Evolutionary conservation across 2,113 vertebrate genomes (phyloP).

Genomic region (Paedocypris sp.): DNA sequence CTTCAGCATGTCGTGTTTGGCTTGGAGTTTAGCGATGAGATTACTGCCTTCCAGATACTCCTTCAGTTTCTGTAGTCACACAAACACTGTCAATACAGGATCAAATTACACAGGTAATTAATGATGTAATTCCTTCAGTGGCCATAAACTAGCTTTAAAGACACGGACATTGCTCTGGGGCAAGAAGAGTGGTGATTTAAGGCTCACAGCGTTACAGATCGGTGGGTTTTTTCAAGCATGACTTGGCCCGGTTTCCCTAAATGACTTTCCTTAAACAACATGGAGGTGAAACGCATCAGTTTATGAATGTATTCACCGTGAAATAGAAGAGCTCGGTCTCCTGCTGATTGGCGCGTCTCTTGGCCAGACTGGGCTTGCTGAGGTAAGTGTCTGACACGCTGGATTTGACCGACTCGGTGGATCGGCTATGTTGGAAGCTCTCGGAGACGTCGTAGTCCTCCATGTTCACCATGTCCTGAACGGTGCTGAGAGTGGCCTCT

Average conservation of each 20-base stretch:
- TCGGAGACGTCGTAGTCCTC: conserved; percentile 95
- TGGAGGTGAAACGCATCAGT: no score
- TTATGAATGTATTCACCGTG: conserved; percentile 67
- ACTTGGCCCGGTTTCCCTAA: no score
- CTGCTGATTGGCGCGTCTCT: conserved; percentile 91
- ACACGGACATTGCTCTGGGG: background rate
- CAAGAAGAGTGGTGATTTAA: background rate
- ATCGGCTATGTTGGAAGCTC: conserved; percentile 96
- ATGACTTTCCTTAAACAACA: no score
- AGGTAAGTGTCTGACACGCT: conserved; percentile 94
- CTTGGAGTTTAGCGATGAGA: conserved; percentile 95
- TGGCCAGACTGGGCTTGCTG: conserved; percentile 97
- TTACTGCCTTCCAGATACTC: conserved; percentile 96
- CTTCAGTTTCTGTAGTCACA: conserved; percentile 76
- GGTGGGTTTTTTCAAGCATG: no score
- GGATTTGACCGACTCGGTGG: conserved; percentile 95
- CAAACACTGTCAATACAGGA: conserved; percentile 20
- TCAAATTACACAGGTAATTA: conserved; percentile 13
- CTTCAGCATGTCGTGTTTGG: conserved; percentile 93
- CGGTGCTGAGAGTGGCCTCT: conserved; percentile 89
- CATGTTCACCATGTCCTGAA: conserved; percentile 92
- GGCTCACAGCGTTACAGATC: background rate
- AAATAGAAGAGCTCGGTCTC: conserved; percentile 99
- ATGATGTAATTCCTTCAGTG: conserved; percentile 3
- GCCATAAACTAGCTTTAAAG: conserved; percentile 8